Conservation (phyloP, 1,140 invertebrate genomes). For the Drosophila pachea region DNA sequence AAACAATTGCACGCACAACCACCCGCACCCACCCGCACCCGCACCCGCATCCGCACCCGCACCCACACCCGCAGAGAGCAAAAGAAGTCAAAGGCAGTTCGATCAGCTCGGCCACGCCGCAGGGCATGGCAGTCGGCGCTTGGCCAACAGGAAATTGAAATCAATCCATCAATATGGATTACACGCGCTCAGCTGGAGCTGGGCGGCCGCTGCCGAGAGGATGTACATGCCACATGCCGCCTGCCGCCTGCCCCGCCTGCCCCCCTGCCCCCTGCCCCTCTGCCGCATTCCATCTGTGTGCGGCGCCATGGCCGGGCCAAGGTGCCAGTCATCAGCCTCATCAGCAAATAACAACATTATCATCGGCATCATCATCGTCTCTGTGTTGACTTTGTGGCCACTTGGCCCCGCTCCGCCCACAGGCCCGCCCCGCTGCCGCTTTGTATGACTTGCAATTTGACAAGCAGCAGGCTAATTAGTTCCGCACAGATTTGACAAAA, state of each 20-base stretch:
- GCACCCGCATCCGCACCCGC: too few relatives aligned
- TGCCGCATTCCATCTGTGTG: background rate
- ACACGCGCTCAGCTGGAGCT: conserved; percentile 45
- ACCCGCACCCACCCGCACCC: too few relatives aligned
- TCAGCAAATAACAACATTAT: conserved; percentile 24
- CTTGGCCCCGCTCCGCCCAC: conserved; percentile 8
- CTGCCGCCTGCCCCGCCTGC: too few relatives aligned
- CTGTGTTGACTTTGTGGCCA: conserved; percentile 34
- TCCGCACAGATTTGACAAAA: conserved; percentile 74
- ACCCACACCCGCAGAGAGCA: conserved; percentile 1
- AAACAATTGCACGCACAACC: conserved; percentile 39
- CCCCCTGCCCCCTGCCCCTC: too few relatives aligned
- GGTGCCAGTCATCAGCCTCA: conserved; percentile 66
- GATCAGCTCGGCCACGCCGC: conserved; percentile 21
- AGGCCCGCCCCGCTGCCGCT: conserved; percentile 10
- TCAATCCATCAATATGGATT: conserved; percentile 79
- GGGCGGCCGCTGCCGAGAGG: background rate
- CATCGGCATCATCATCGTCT: conserved; percentile 34
- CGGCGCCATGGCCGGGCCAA: conserved; percentile 19
- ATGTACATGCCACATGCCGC: background rate
- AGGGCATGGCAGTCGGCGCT: conserved; percentile 14
- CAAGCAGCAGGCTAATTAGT: conserved; percentile 75
- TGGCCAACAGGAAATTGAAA: conserved; percentile 76
- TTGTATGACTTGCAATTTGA: conserved; percentile 74
- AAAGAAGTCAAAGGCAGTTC: conserved; percentile 44